Percentiles rank a stretch among this genome's conserved stretches.
Conservation (phyloP, 2,797 vertebrate species). For the Echeneis naucrates region DNA sequence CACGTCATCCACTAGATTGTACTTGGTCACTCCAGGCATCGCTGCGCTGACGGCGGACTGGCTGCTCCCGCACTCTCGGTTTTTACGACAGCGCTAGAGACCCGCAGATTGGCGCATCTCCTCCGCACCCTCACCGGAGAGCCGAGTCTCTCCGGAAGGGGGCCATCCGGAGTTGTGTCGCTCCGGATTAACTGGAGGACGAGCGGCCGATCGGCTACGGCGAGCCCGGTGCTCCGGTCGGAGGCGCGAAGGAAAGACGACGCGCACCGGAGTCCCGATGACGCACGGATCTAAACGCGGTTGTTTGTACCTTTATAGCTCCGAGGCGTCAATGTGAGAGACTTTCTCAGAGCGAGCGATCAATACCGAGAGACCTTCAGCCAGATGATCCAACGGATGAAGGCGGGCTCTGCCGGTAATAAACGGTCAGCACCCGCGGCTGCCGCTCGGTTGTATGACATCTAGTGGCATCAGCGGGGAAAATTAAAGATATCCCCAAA, state of each 20-base stretch:
- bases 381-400: conserved; percentile 1
- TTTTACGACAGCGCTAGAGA: conserved; percentile 70
- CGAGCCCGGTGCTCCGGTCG: conserved; percentile 15
- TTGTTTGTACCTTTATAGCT: conserved; percentile 11
- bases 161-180: conserved; percentile 59
- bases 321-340: background rate
- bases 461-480: conserved; percentile 72
- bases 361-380: background rate
- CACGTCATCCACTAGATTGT: conserved; percentile 95
- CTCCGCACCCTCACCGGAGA: conserved; percentile 36
- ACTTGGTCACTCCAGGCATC: conserved; percentile 95
- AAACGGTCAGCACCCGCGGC: background rate
- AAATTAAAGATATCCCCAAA: conserved; percentile 2
- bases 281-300: conserved; percentile 65
- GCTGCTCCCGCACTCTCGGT: too few relatives aligned
- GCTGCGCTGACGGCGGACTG: conserved; percentile 34
- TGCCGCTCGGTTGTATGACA: conserved; percentile 61
- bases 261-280: conserved; percentile 63
- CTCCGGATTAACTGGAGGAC: conserved; percentile 38
- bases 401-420: background rate
- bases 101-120: conserved; percentile 72
- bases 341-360: conserved; percentile 2
- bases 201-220: conserved; percentile 26
- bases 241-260: conserved; percentile 43
- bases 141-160: conserved; percentile 60